phyloP scores from a whole-genome alignment of 1,140 invertebrate genomes.

The Brachionus sp. region DNA sequence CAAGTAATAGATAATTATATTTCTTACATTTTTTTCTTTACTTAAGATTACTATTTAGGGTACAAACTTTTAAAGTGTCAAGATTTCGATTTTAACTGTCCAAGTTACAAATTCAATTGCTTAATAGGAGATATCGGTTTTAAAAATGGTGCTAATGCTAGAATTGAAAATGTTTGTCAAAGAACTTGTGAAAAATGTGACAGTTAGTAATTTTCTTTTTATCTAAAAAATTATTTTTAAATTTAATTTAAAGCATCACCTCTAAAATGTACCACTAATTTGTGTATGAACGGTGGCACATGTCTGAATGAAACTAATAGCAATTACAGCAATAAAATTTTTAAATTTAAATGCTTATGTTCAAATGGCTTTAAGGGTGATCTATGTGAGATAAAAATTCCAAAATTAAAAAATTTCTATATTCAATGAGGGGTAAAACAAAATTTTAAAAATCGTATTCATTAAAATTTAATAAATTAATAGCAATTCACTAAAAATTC shows the following conservation, averaged over 20 bases:
- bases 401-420: not conserved
- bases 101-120: not conserved
- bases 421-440: too few relatives aligned
- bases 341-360: not conserved
- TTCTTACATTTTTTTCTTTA: not conserved
- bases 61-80: not conserved
- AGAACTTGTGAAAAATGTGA: not conserved
- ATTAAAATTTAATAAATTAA: too few relatives aligned
- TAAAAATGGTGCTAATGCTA: not conserved
- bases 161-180: not conserved
- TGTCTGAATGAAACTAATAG: not conserved
- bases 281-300: not conserved
- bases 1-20: not conserved
- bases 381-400: not conserved
- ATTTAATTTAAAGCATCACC: not conserved
- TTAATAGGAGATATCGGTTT: not conserved
- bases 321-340: not conserved
- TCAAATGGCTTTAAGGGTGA: not conserved
- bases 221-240: not conserved
- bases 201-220: not conserved
- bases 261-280: not conserved
- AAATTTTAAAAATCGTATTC: too few relatives aligned
- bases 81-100: conserved; percentile 1
- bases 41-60: not conserved
- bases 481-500: too few relatives aligned